Base-by-base conservation (phyloP, 2,113 vertebrate genomes). In the Trichomycterus rosablanca region DNA sequence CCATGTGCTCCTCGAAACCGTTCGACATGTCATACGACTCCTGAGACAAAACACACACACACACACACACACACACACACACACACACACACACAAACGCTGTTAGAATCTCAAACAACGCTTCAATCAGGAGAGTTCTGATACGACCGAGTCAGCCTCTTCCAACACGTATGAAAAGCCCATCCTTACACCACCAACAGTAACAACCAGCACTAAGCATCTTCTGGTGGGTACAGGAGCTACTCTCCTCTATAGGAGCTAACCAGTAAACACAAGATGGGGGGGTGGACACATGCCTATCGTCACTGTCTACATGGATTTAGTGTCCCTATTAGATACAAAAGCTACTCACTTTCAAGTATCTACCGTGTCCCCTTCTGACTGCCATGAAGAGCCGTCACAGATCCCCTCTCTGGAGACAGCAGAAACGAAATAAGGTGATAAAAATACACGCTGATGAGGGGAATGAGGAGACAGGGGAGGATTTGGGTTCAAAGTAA, bases 1-100 rank as follows among this genome's bases (percentile, higher is more conserved):
- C 93, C 95, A 97, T 97, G 90, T 96, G 95, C 80, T 98, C 95
- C 88, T 97, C 94, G 84, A 96, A 98, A 92, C 96, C 96, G 85
- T 98, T 98, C 74, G 96, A 97, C 95, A 98, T 98, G 79, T 89
- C 88, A 82, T 78, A 88, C 70, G 86, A 82, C 80, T 91, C 88
- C 93, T 95, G 85, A 18, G 12, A 56, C 10, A 2, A 44, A 30
- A 32, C 23, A 5, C 16, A 18, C 4, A 5, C 2, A 18, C 16
- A 37, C 24, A 19, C 15, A n/a, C n/a, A n/a, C n/a, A n/a, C n/a
- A n/a, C n/a, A n/a, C n/a, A n/a, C n/a, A n/a, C n/a, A n/a, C n/a
- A n/a, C n/a, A n/a, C n/a, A n/a, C n/a, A n/a, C n/a, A n/a, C n/a
- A n/a, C n/a, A 11, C 5, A 19, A 35, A 8, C 5, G 14, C 9